Evolutionary conservation across 2,888 invertebrate species (phyloP).

Genomic region (Pterostichus niger): DNA sequence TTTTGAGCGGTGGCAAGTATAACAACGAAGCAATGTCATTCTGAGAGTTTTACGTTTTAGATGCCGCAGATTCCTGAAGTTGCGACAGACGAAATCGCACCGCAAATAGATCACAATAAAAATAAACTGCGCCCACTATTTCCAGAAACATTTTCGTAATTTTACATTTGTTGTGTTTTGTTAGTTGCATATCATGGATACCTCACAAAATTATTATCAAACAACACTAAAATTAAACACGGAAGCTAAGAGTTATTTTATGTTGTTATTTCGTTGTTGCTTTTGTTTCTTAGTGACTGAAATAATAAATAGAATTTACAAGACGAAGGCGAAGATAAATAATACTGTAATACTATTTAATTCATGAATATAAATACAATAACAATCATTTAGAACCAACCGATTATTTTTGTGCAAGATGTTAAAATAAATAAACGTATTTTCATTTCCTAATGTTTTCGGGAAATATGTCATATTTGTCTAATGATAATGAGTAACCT

Average conservation of each 20-base stretch:
- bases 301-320: too few relatives aligned
- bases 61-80: conserved; percentile 6
- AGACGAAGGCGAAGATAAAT: too few relatives aligned
- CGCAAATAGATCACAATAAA: conserved; percentile 37
- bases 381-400: too few relatives aligned
- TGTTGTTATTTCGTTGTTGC: too few relatives aligned
- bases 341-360: too few relatives aligned
- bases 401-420: too few relatives aligned
- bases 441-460: too few relatives aligned
- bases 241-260: not conserved
- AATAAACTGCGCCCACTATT: conserved; percentile 5
- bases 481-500: too few relatives aligned
- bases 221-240: conserved; percentile 10
- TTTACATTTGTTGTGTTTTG: not conserved
- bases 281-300: too few relatives aligned
- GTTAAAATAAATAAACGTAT: too few relatives aligned
- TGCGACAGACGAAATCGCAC: conserved; percentile 9
- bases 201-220: not conserved
- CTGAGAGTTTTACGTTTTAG: not conserved
- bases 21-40: not conserved
- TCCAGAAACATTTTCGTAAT: conserved; percentile 28
- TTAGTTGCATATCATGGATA: not conserved
- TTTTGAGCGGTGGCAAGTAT: not conserved
- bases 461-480: too few relatives aligned
- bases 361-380: too few relatives aligned